These are phyloP conservation scores for Trachurus trachurus DNA, from an alignment of 2,797 vertebrate species.

Conservation along the genomic window DNA sequence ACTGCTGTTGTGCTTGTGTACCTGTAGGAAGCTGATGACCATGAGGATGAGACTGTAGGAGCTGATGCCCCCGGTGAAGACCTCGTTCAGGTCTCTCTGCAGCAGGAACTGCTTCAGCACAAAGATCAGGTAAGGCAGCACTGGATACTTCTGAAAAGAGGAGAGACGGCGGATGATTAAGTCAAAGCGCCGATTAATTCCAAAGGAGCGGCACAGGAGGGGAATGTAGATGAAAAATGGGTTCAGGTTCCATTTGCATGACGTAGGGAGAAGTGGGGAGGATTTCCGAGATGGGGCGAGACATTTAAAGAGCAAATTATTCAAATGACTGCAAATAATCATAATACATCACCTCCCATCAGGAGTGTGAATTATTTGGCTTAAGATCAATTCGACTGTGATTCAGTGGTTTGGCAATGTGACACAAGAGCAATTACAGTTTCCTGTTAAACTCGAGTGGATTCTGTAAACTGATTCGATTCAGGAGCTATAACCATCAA, in stretches of 20 bases:
- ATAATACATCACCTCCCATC: neutral
- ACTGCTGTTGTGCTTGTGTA: conserved; percentile 57
- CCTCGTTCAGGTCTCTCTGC: conserved; percentile 98
- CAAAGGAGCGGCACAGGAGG: neutral
- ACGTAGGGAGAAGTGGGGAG: neutral
- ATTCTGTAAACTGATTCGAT: neutral
- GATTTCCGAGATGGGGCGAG: neutral
- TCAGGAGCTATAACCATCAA: neutral
- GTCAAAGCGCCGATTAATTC: neutral
- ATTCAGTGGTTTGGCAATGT: neutral
- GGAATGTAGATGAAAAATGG: neutral
- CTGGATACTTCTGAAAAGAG: conserved; percentile 91
- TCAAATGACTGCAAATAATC: neutral
- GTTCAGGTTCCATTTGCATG: neutral
- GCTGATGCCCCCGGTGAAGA: conserved; percentile 99
- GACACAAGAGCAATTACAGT: neutral
- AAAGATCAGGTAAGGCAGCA: conserved; percentile 99
- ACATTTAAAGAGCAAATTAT: conserved; percentile 3
- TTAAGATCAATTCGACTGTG: neutral
- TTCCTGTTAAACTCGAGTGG: neutral
- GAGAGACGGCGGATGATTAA: conserved; percentile 4
- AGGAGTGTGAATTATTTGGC: neutral
- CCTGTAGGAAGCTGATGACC: conserved; percentile 99
- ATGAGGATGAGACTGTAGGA: conserved; percentile 99
- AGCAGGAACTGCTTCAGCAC: conserved; percentile 99